Conservation (phyloP, 2,888 invertebrate species). For the Oscheius sp. region DNA sequence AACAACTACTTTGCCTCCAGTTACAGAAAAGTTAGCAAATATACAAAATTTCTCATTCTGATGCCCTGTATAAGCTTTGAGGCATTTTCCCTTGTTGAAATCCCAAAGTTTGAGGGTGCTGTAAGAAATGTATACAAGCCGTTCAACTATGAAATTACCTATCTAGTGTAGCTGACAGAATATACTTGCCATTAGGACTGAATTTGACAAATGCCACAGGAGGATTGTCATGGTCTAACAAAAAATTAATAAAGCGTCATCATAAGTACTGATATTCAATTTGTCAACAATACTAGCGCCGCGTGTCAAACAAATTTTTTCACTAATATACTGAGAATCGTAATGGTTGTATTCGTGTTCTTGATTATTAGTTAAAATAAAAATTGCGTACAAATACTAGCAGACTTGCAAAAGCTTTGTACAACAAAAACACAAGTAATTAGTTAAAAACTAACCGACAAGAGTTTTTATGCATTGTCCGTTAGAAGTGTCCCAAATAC, state of each 20-base stretch:
- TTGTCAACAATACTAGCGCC: no score
- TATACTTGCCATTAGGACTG: constrained; percentile 99
- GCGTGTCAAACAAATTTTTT: no score
- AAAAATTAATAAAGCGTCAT: neutral
- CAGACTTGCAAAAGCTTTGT: no score
- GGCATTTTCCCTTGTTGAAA: constrained; percentile 95
- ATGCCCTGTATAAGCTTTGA: constrained; percentile 97
- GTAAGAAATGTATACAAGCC: constrained; percentile 43
- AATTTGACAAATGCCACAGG: constrained; percentile 99
- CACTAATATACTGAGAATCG: no score
- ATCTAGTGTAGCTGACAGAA: constrained; percentile 95
- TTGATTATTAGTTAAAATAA: no score
- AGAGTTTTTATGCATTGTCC: constrained; percentile 98
- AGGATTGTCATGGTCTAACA: constrained; percentile 93
- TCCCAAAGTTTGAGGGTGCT: constrained; percentile 96
- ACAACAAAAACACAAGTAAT: neutral
- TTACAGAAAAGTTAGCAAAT: constrained; percentile 99
- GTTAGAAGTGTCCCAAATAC: constrained; percentile 99
- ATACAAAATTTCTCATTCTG: constrained; percentile 99
- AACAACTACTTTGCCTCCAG: constrained; percentile 98
- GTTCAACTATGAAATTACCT: constrained; percentile 74
- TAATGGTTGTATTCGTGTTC: no score
- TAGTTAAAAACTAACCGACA: constrained; percentile 75
- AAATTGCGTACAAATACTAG: no score
- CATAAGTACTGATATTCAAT: no score